Evolutionary conservation across 2,113 vertebrate genomes (phyloP), one percentile per base, ranked within the genome.

Genomic region (Malurus cyaneus): DNA sequence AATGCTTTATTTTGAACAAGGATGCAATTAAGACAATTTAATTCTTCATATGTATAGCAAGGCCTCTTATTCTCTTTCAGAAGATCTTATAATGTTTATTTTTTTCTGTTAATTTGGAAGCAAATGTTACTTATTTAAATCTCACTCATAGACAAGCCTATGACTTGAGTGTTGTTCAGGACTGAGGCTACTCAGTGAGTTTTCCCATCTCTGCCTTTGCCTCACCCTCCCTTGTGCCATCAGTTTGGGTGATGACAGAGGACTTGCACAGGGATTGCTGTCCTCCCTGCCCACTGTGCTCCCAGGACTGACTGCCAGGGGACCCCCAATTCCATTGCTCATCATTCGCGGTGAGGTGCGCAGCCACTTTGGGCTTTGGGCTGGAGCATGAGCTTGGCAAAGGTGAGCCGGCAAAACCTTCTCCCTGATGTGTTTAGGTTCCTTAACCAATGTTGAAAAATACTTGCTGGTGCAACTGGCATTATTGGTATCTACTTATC

Each of bases 1-100:
- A 91, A 94, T 88, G 81, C 80, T 93, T 89, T 86, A 77, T 94
- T 96, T 93, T 95, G 65, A 90, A 93, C 90, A 77, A 95, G 88
- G 95, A 95, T 96, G 79, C 79, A 92, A 95, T 95, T 97, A 96
- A 94, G 80, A 77, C 62, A 69, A 85, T 92, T 91, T 67, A 89
- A 36, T 89, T 94, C 72, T 84, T 95, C 62, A 80, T 41, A 91
- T 84, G 73, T 78, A 83, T 70, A 86, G 80, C 70, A 84, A 78
- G 26, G 42, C 84, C 67, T 95, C 69, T 79, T 66, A n/a, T 65
- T 95, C 57, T 83, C 52, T 92, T 49, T 74, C 69, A 80, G 56
- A 92, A 89, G 41, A 60, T 92, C 72, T 95, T 78, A 65, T 92
- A 50, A 65, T 79, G 29, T 82, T 94, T 94, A 80, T 94, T 96